These are phyloP conservation scores for Chelidonichthys spinosus DNA, from an alignment of 2,797 vertebrate species.

Conservation along the genomic window DNA sequence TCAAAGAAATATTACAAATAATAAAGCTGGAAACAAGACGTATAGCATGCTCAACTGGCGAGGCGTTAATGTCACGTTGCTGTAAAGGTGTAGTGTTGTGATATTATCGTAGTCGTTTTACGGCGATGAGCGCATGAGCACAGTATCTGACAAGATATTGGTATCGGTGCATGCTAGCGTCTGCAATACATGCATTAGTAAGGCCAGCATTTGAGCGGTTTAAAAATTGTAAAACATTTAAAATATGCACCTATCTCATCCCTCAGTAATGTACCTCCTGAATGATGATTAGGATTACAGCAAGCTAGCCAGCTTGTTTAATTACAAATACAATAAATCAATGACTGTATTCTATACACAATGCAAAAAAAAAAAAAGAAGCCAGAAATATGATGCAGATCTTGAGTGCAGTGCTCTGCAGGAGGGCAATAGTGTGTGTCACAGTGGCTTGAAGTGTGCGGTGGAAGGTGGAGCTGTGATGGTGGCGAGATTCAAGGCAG, in stretches of 20 bases:
- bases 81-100: too few relatives aligned
- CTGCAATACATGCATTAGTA: constrained; percentile 10
- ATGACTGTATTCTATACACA: neutral
- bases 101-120: too few relatives aligned
- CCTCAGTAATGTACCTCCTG: neutral
- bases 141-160: too few relatives aligned
- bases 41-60: too few relatives aligned
- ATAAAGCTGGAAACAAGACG: too few relatives aligned
- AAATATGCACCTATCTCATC: neutral
- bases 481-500: neutral
- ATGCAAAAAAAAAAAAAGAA: neutral
- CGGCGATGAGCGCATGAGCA: too few relatives aligned
- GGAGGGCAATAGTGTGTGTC: constrained; percentile 19
- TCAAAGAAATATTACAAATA: too few relatives aligned
- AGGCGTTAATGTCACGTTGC: too few relatives aligned
- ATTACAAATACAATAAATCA: constrained; percentile 2
- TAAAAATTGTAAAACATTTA: constrained; percentile 8
- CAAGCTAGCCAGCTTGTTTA: neutral
- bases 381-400: constrained; percentile 18
- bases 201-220: constrained; percentile 15
- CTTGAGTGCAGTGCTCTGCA: constrained; percentile 37
- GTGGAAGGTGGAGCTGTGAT: neutral
- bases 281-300: neutral
- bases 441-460: constrained; percentile 6
- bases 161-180: too few relatives aligned